A percentile compares a stretch with the other conserved stretches of the same genome.
Evolutionary conservation across 2,888 invertebrate genomes (phyloP).

Genomic region (Chloroclysta siterata): DNA sequence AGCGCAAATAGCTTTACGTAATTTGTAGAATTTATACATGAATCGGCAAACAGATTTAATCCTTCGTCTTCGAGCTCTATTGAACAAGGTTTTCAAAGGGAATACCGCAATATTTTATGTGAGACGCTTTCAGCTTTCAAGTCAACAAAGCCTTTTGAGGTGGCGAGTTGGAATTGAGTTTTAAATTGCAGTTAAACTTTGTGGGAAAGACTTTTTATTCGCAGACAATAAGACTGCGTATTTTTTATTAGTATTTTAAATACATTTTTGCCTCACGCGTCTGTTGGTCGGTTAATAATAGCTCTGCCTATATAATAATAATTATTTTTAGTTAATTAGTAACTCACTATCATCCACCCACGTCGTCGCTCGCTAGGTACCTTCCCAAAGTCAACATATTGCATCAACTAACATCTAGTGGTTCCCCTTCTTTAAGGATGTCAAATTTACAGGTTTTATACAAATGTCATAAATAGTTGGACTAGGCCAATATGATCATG

Average conservation of each 20-base stretch:
- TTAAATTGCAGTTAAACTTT: slow-evolving; percentile 27
- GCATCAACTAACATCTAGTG: too few relatives aligned
- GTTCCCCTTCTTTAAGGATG: too few relatives aligned
- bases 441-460: too few relatives aligned
- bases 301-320: too few relatives aligned
- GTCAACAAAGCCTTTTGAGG: slow-evolving; percentile 28
- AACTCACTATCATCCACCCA: too few relatives aligned
- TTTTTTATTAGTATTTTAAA: background rate
- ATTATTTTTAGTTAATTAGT: too few relatives aligned
- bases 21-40: slow-evolving; percentile 15
- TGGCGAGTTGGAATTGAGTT: slow-evolving; percentile 26
- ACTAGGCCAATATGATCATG: too few relatives aligned
- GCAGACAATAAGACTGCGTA: background rate
- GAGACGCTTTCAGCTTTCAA: slow-evolving; percentile 11
- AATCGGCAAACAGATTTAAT: slow-evolving; percentile 4
- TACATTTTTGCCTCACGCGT: too few relatives aligned
- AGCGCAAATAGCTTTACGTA: slow-evolving; percentile 1
- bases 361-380: too few relatives aligned
- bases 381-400: too few relatives aligned
- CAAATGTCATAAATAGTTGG: too few relatives aligned
- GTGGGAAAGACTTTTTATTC: background rate
- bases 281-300: too few relatives aligned
- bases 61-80: slow-evolving; percentile 4
- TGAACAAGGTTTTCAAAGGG: slow-evolving; percentile 17
- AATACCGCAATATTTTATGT: slow-evolving; percentile 30